phyloP scores from a whole-genome alignment of 2,113 vertebrate genomes.

The Albula glossodonta region DNA sequence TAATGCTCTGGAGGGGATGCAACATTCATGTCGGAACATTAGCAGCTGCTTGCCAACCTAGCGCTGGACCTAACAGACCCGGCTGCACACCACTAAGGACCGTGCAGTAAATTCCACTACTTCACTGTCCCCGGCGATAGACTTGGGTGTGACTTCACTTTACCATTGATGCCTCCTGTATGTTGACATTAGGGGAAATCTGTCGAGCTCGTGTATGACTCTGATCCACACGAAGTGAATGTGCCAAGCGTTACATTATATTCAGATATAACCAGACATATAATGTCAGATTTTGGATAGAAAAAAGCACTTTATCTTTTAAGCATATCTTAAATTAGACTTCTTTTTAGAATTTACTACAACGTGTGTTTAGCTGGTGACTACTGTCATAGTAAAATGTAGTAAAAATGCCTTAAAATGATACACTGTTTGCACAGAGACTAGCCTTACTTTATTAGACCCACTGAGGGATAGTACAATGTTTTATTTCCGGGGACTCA shows the following conservation, averaged over 20 bases:
- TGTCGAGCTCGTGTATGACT: no score
- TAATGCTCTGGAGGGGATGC: conserved; percentile 3
- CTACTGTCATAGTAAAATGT: not conserved
- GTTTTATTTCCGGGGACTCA: not conserved
- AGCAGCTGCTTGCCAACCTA: not conserved
- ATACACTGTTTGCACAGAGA: not conserved
- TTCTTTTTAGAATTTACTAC: no score
- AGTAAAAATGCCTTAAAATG: not conserved
- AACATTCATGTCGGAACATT: conserved; percentile 5
- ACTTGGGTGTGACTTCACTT: not conserved
- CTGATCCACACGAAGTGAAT: no score
- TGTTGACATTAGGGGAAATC: no score
- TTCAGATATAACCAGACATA: not conserved
- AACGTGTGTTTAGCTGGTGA: no score
- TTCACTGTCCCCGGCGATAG: not conserved
- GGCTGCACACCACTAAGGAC: not conserved
- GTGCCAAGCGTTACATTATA: not conserved
- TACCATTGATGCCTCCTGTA: not conserved
- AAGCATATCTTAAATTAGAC: no score
- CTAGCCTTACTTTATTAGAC: not conserved
- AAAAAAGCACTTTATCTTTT: no score
- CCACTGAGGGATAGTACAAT: no score
- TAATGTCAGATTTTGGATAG: not conserved
- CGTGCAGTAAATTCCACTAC: not conserved
- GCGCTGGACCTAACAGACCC: not conserved